A percentile compares a stretch with the other conserved stretches of the same genome.
Conservation (phyloP, 2,797 vertebrate genomes). For the Erpetoichthys calabaricus region DNA sequence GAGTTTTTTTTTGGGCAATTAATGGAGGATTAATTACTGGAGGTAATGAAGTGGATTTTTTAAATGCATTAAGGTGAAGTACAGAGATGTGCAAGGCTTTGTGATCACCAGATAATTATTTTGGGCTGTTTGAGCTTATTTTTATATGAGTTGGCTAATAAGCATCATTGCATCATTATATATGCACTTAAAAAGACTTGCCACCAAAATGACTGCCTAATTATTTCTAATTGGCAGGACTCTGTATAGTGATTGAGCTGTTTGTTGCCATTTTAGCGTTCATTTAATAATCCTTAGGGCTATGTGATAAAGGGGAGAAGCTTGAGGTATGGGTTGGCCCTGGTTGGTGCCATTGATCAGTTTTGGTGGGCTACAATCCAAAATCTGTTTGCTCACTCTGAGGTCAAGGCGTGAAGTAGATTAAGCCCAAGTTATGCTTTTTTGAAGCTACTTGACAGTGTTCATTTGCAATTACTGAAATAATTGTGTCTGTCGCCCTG, state of each 20-base stretch:
- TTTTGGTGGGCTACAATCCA: conserved; percentile 52
- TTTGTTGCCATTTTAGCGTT: conserved; percentile 79
- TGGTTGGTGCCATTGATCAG: conserved; percentile 55
- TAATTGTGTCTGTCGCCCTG: conserved; percentile 58
- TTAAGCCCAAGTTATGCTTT: conserved; percentile 49
- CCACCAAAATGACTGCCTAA: conserved; percentile 98
- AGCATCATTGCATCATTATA: conserved; percentile 97
- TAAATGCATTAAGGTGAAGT: conserved; percentile 98
- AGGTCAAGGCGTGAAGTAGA: conserved; percentile 57
- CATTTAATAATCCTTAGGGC: conserved; percentile 83
- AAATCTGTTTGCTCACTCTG: conserved; percentile 52
- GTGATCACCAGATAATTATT: conserved; percentile 97
- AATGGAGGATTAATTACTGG: conserved; percentile 99
- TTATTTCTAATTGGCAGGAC: conserved; percentile 99
- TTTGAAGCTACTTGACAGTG: conserved; percentile 60
- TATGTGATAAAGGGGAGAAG: conserved; percentile 58
- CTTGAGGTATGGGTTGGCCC: conserved; percentile 47
- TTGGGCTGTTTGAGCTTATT: conserved; percentile 86
- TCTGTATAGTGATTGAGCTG: conserved; percentile 89
- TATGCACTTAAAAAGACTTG: conserved; percentile 98
- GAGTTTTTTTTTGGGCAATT: conserved; percentile 96
- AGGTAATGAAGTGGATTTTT: conserved; percentile 99
- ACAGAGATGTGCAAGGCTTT: conserved; percentile 94
- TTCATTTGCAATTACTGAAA: conserved; percentile 68
- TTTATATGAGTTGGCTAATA: conserved; percentile 83